Base-by-base conservation (phyloP, 1,140 invertebrate genomes). In the Drosophila pruinosa region DNA sequence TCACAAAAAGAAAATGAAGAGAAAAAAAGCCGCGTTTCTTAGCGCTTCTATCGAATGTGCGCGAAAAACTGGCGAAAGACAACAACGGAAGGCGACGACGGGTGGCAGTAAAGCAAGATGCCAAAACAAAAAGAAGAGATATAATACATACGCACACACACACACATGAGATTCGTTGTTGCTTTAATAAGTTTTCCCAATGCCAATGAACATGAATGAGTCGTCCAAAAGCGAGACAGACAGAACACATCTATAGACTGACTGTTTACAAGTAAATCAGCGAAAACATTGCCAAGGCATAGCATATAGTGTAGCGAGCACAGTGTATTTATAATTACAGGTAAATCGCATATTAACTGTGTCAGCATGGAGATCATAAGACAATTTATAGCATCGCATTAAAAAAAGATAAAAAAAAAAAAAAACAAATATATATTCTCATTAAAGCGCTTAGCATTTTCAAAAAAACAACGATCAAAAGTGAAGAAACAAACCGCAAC, bases 21-120 rank as follows among this genome's bases (percentile, higher is more conserved):
- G 17, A 21, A 7, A 50, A 56, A 47, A 62, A 62, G 38, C 38
- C 57, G 57, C 57, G 26, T 62, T 62, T 45, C 65, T 69, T 53
- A 26, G 26, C 68, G 61, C 43, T 71, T 36, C 43, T 41, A 65
- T 52, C 68, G 68, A 65, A 65, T 48, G 61, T 71, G 53, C 68
- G 52, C 68, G 68, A 71, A 71, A 58, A 71, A 71, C 62, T 71
- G 68, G 61, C 45, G 14, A 64, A 41, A 64, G 50, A 64, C 52
- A 50, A 70, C 58, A 47, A 31, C 17, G 31, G 48, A 47, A 10
- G 56, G 10, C 56, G 57, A 61, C 45, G 64, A 65, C 62, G 43
- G 53, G 31, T 56, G 64, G 54, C 63, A 59, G 54, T 34, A 28
- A 53, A 61, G 41, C 41, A 41, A 38, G 17, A 24, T 71, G 68